Evolutionary conservation across 2,888 invertebrate genomes (phyloP).

Genomic region (Mantis religiosa): DNA sequence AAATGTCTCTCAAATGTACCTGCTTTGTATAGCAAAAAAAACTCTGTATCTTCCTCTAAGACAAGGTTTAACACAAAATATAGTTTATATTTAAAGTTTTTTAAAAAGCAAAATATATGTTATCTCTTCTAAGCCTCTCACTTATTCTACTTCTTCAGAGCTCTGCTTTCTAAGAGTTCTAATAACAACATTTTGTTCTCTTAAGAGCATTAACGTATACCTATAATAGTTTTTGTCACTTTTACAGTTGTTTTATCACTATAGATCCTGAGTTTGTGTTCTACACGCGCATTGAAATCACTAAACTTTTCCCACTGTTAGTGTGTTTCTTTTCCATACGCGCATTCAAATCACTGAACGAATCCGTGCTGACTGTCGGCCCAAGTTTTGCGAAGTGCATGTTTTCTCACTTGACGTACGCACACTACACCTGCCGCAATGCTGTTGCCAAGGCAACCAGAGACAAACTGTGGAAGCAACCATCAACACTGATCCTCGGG

Average conservation of each 20-base stretch:
- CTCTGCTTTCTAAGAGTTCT: neutral
- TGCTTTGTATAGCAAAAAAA: no score
- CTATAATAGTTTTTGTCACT: neutral
- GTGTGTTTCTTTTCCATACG: neutral
- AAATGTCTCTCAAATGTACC: no score
- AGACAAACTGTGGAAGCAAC: neutral
- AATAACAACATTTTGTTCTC: neutral
- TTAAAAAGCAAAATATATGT: no score
- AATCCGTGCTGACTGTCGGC: neutral
- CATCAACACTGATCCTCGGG: neutral
- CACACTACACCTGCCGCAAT: neutral
- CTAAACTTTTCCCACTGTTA: neutral
- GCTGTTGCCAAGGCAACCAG: neutral
- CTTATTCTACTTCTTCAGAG: neutral
- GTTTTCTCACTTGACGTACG: neutral
- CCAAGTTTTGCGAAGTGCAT: neutral
- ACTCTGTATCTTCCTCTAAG: no score
- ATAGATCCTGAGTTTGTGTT: neutral
- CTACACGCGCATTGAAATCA: neutral
- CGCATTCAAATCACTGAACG: neutral
- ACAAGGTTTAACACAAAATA: no score
- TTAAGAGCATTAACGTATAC: no score
- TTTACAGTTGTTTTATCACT: neutral
- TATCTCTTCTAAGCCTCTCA: neutral
- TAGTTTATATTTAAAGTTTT: no score